Percentiles rank a stretch among this genome's conserved stretches.
phyloP scores from a whole-genome alignment of 2,113 vertebrate species.

The Cinclus cinclus region DNA sequence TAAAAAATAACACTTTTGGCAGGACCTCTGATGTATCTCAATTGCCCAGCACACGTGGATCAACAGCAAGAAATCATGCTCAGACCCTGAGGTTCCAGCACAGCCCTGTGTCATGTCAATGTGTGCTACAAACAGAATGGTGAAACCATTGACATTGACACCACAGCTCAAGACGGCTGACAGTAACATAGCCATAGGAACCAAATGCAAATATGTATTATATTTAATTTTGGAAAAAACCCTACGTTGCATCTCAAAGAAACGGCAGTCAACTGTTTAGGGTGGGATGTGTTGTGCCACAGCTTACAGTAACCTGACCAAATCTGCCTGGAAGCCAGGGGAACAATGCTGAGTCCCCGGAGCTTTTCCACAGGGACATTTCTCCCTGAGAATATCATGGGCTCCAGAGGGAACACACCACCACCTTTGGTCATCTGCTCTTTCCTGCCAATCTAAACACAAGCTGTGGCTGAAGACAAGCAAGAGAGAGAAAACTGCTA shows the following conservation, averaged over 20 bases:
- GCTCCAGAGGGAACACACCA: not conserved
- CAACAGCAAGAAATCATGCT: not conserved
- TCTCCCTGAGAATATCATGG: not conserved
- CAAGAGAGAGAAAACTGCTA: not conserved
- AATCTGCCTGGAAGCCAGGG: not conserved
- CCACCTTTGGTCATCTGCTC: not conserved
- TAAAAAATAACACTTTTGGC: not conserved
- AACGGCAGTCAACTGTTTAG: not conserved
- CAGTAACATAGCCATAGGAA: not conserved
- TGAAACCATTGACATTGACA: not conserved
- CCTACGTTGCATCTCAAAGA: not conserved
- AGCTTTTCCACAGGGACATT: not conserved
- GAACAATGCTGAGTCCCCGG: not conserved
- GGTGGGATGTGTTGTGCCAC: not conserved
- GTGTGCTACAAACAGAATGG: not conserved
- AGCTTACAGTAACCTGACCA: not conserved
- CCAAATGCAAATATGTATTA: not conserved
- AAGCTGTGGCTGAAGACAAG: not conserved
- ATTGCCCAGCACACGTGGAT: not conserved
- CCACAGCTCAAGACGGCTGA: not conserved
- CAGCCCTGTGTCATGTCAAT: not conserved
- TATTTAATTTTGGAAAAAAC: not conserved
- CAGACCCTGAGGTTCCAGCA: not conserved
- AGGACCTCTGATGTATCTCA: not conserved
- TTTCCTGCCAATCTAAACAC: not conserved